A percentile compares a stretch with the other conserved stretches of the same genome.
Conservation (phyloP, 1,140 invertebrate species). For the Armadillidium nasatum region DNA sequence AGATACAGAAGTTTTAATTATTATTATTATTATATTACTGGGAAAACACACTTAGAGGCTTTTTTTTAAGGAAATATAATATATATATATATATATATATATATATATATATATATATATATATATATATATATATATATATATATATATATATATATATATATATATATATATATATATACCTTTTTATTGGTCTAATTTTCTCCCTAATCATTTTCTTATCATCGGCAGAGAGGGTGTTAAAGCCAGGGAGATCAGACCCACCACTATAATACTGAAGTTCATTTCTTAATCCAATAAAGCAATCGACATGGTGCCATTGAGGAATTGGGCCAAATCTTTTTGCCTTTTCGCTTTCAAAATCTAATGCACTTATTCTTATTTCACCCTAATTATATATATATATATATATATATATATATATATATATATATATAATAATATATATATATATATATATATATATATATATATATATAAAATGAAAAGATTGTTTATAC, state of each 20-base stretch:
- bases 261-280: conserved; percentile 67
- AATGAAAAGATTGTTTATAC: too few species aligned
- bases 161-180: too few species aligned
- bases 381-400: conserved; percentile 58
- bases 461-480: too few species aligned
- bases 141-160: too few species aligned
- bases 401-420: conserved; percentile 14
- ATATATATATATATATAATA: too few species aligned
- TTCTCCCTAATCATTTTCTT: conserved; percentile 62
- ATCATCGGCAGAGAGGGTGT: conserved; percentile 67
- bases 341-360: conserved; percentile 69
- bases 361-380: conserved; percentile 80
- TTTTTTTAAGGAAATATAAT: too few species aligned
- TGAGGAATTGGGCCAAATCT: conserved; percentile 63
- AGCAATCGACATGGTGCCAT: conserved; percentile 95
- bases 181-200: conserved; percentile 23
- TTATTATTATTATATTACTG: too few species aligned
- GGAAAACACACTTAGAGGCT: too few species aligned
- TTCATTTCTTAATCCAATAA: conserved; percentile 69
- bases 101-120: too few species aligned
- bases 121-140: too few species aligned
- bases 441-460: too few species aligned
- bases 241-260: conserved; percentile 67
- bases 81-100: conserved; percentile 48
- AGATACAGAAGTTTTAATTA: too few species aligned